Evolutionary conservation across 2,888 invertebrate genomes (phyloP).

Genomic region (Luffia ferchaultella): DNA sequence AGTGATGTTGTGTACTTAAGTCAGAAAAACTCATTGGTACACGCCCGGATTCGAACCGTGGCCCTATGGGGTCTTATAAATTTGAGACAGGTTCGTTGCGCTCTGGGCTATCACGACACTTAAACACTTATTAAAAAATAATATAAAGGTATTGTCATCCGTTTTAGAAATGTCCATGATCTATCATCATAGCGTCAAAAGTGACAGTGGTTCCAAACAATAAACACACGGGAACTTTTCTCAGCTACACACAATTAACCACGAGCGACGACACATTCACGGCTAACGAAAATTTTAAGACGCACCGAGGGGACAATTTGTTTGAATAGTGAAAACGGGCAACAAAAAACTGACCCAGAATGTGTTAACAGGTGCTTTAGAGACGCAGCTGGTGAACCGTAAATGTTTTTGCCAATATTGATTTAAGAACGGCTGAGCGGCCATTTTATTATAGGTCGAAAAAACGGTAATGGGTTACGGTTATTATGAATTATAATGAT

Average conservation of each 20-base stretch:
- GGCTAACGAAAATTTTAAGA: conserved; percentile 20
- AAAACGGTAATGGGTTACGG: background rate
- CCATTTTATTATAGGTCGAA: background rate
- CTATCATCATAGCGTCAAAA: background rate
- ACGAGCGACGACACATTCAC: conserved; percentile 9
- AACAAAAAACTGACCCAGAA: conserved; percentile 44
- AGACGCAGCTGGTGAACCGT: conserved; percentile 28
- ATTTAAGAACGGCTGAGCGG: conserved; percentile 13
- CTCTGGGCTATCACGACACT: too few relatives aligned
- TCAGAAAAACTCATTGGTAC: too few relatives aligned
- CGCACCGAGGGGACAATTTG: conserved; percentile 23
- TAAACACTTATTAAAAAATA: too few relatives aligned
- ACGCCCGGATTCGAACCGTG: too few relatives aligned
- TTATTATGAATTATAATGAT: background rate
- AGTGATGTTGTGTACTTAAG: too few relatives aligned
- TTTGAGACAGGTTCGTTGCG: too few relatives aligned
- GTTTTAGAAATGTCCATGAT: too few relatives aligned
- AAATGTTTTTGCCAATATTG: conserved; percentile 28
- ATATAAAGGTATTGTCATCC: too few relatives aligned
- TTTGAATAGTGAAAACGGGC: conserved; percentile 45
- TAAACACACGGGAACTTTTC: background rate
- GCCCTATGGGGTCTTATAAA: too few relatives aligned
- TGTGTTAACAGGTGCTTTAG: conserved; percentile 33
- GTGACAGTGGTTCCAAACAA: background rate
- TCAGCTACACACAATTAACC: conserved; percentile 4